Percentiles rank a stretch among this genome's conserved stretches.
Evolutionary conservation across 2,113 vertebrate genomes (phyloP).

Genomic region (Daubentonia madagascariensis): DNA sequence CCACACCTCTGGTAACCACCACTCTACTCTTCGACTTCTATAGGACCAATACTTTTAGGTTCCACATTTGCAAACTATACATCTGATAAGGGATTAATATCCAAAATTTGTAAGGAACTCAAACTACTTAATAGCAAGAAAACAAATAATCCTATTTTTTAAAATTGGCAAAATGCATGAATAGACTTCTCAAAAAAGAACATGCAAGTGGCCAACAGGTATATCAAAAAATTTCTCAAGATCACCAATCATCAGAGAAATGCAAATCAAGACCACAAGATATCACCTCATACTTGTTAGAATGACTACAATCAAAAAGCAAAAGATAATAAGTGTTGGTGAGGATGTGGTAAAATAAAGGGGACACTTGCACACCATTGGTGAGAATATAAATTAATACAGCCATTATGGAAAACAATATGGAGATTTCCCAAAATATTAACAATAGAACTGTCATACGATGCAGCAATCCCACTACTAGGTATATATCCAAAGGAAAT

Average conservation of each 20-base stretch:
- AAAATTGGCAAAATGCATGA: background rate
- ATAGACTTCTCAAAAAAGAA: background rate
- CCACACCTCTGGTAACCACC: background rate
- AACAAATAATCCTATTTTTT: background rate
- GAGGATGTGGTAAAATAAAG: too few species aligned
- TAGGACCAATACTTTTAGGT: background rate
- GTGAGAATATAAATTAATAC: background rate
- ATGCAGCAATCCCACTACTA: background rate
- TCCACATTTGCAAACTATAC: background rate
- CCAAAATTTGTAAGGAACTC: background rate
- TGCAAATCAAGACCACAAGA: background rate
- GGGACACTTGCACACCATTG: background rate
- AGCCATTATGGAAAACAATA: background rate
- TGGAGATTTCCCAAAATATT: background rate
- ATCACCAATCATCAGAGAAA: background rate
- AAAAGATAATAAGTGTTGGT: background rate
- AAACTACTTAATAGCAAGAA: background rate
- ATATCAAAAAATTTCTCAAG: background rate
- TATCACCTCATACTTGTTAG: background rate
- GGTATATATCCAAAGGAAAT: background rate
- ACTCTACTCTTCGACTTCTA: background rate
- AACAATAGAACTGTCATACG: background rate
- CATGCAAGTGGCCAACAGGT: background rate
- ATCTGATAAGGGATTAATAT: background rate
- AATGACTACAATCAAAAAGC: background rate